phyloP scores from a whole-genome alignment of 2,113 vertebrate species.

The Triplophysa dalaica region DNA sequence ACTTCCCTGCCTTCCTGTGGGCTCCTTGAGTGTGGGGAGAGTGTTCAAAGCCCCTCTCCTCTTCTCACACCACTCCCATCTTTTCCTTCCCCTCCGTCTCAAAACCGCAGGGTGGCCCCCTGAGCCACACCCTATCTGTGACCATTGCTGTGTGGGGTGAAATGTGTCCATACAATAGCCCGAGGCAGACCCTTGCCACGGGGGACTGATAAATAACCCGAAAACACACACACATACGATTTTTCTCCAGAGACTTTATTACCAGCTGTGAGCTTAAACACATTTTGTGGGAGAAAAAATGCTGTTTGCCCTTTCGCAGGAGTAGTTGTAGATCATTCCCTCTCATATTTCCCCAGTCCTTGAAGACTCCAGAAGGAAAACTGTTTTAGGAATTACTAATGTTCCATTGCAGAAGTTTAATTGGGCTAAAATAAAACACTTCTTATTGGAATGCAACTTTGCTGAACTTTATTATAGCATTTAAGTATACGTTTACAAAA shows the following conservation, averaged over 20 bases:
- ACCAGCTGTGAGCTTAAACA: constrained; percentile 7
- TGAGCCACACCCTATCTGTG: constrained; percentile 70
- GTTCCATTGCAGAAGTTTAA: constrained; percentile 10
- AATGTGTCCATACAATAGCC: constrained; percentile 72
- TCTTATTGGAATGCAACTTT: no score
- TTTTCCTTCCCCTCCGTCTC: constrained; percentile 18
- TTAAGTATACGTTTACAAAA: no score
- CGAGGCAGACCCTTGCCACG: constrained; percentile 46
- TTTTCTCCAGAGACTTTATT: constrained; percentile 20
- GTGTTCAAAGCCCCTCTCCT: neutral
- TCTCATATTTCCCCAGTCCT: neutral
- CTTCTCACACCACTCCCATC: neutral
- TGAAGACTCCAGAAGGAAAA: neutral
- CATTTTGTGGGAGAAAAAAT: constrained; percentile 12
- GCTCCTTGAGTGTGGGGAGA: neutral
- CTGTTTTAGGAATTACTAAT: constrained; percentile 27
- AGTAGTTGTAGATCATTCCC: constrained; percentile 6
- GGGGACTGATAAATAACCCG: constrained; percentile 14
- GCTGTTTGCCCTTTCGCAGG: constrained; percentile 20
- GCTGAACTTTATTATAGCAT: no score
- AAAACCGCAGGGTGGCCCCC: constrained; percentile 52
- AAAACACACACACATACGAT: constrained; percentile 21
- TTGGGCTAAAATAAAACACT: neutral
- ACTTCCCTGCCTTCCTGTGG: constrained; percentile 6
- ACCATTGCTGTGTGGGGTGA: constrained; percentile 68